phyloP scores from a whole-genome alignment of 2,888 invertebrate species.

The Ommatoiulus sabulosus region DNA sequence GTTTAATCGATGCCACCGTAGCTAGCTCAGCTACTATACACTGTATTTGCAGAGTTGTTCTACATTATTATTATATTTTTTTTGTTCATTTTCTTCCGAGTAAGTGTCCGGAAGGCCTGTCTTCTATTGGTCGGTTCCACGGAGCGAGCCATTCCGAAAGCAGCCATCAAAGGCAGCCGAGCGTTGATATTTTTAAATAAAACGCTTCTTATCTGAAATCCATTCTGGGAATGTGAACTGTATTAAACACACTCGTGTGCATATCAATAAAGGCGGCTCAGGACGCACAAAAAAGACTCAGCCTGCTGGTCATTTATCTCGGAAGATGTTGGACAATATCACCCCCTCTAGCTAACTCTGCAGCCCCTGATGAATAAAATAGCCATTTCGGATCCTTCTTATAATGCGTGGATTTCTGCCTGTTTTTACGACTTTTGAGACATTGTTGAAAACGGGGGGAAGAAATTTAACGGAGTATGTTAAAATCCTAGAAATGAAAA shows the following conservation, averaged over 20 bases:
- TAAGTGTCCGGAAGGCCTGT: too few relatives aligned
- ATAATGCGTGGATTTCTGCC: background rate
- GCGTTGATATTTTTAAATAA: background rate
- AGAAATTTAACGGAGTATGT: background rate
- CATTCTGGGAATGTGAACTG: background rate
- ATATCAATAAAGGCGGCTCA: background rate
- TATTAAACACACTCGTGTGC: slow-evolving; percentile 27
- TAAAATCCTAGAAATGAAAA: background rate
- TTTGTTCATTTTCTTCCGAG: too few relatives aligned
- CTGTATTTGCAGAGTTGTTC: too few relatives aligned
- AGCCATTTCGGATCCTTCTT: background rate
- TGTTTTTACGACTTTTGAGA: background rate
- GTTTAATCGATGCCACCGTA: too few relatives aligned
- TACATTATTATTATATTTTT: too few relatives aligned
- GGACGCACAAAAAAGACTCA: background rate
- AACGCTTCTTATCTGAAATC: slow-evolving; percentile 15
- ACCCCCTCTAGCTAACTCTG: slow-evolving; percentile 7
- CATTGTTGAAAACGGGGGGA: background rate
- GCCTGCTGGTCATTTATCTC: slow-evolving; percentile 11
- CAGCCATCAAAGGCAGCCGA: background rate
- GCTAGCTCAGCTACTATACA: too few relatives aligned
- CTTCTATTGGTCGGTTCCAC: too few relatives aligned
- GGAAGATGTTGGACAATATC: background rate
- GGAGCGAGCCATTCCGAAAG: background rate
- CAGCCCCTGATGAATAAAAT: background rate